Percentiles rank a stretch among this genome's conserved stretches.
These are phyloP conservation scores for Narcine bancroftii DNA, from an alignment of 2,113 vertebrate genomes.

Conservation along the genomic window DNA sequence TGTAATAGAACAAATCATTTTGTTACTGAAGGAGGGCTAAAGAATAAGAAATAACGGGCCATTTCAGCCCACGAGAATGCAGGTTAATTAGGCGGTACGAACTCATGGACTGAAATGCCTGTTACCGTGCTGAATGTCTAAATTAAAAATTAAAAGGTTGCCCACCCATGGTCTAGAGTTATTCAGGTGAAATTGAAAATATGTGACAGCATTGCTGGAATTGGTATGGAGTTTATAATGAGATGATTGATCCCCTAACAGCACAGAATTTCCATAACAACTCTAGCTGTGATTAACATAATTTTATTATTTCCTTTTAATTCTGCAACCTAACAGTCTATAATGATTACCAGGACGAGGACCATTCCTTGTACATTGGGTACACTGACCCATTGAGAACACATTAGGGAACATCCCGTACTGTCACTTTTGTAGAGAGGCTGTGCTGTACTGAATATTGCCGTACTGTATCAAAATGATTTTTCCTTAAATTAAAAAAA, in stretches of 20 bases:
- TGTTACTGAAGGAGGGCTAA: no score
- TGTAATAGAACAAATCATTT: no score
- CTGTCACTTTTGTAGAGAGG: constrained; percentile 1
- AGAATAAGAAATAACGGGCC: no score
- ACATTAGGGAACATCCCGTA: constrained; percentile 14
- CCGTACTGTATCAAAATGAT: not conserved
- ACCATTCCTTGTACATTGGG: constrained; percentile 4
- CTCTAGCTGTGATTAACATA: constrained; percentile 9
- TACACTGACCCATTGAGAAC: constrained; percentile 14
- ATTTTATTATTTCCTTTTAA: constrained; percentile 11
- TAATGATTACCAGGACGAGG: constrained; percentile 26
- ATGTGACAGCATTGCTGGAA: not conserved
- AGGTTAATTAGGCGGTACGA: no score
- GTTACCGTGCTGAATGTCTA: no score
- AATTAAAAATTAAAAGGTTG: no score
- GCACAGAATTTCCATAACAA: not conserved
- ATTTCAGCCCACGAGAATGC: no score
- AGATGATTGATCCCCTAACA: not conserved
- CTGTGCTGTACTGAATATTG: constrained; percentile 19
- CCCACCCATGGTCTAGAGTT: not conserved
- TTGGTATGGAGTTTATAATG: not conserved
- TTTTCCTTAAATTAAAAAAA: not conserved
- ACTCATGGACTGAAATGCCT: no score
- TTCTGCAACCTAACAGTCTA: not conserved
- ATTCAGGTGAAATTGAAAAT: no score